Base-by-base conservation (phyloP, 1,140 invertebrate species). In the Lepidurus couesii region DNA sequence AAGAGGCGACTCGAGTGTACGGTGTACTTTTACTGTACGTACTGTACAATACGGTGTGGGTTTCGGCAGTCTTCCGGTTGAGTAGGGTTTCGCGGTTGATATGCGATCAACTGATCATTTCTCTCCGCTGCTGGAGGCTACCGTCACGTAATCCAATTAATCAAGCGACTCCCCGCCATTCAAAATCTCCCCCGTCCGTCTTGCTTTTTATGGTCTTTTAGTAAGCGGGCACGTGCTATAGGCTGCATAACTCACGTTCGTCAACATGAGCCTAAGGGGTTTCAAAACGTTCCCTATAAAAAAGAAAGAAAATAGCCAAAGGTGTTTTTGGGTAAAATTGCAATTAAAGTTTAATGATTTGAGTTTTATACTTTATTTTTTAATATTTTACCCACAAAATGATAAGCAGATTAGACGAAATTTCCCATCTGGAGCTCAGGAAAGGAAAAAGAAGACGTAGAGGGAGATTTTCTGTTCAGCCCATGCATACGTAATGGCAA, bases 401-500 rank as follows among this genome's bases (percentile, higher is more conserved):
- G 34, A 34, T 34, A 34, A 34, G 34, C 34, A 34, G 34, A 34
- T 34, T 4, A 34, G 34, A 4, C 0, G 34, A 34, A 34, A 34
- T 34, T 34, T 34, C 34, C 26, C 34, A 34, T 34, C 34, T 34
- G 34, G 53, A 7, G 53, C 7, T 0, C 21, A 11, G 53, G 13
- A 65, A 16, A 16, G 53, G 1, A 65, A 65, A 9, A 9, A 65
- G 53, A 65, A 65, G 13, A 65, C 34, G 34, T 34, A 34, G 34
- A 21, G 53, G 53, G 21, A 65, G 53, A 65, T 65, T 65, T 16
- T 7, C 53, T 65, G 53, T 16, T 65, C 13, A 65, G 13, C 53
- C 53, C 53, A 65, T 65, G 53, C n/a, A 65, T 65, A 65, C 13
- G 53, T 65, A 65, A 65, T 65, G 53, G 8, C 16, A 65, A 65